Evolutionary conservation across 2,797 vertebrate genomes (phyloP), one percentile per base, ranked within the genome.

Genomic region (Glossophaga mutica): DNA sequence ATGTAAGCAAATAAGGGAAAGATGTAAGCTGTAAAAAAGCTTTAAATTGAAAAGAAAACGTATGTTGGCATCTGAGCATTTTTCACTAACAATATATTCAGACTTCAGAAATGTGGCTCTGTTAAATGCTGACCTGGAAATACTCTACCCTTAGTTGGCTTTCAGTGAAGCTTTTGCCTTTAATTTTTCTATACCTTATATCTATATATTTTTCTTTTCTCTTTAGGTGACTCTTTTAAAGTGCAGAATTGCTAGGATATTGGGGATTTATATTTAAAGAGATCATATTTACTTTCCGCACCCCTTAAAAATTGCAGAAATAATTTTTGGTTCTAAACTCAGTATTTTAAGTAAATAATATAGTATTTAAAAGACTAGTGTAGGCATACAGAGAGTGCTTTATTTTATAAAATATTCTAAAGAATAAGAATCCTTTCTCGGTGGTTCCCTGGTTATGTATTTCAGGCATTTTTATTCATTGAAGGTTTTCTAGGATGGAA

Each of bases 41-140:
- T 96, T 95, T 96, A 85, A 52, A 95, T 97, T 95, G 82, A 93
- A 88, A 95, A 97, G 97, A 88, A 95, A 97, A 90, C 74, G 82
- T 87, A 21, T 87, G 79, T 94, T 96, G 96, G 85, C 71, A 94
- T 68, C 70, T 89, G 90, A 92, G 85, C 89, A 97, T 96, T 97
- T 97, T 95, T 91, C 95, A 90, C 95, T 76, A 83, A 94, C 94
- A 97, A 96, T 93, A 50, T 90, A 65, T 88, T 81, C 57, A 70
- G 97, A 97, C 97, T 98, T 97, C 19, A 87, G 96, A 97, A 95
- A 97, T 96, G 95, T 96, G 95, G 94, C 92, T 97, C 82, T 37
- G 59, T 95, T 96, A 82, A 95, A 97, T 94, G 95, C 96, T 98
- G 97, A 97, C 95, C 95, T 97, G 97, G 94, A 97, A 98, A 96